Evolutionary conservation across 2,797 vertebrate genomes (phyloP).

Genomic region (Melanotaenia pygmaea): DNA sequence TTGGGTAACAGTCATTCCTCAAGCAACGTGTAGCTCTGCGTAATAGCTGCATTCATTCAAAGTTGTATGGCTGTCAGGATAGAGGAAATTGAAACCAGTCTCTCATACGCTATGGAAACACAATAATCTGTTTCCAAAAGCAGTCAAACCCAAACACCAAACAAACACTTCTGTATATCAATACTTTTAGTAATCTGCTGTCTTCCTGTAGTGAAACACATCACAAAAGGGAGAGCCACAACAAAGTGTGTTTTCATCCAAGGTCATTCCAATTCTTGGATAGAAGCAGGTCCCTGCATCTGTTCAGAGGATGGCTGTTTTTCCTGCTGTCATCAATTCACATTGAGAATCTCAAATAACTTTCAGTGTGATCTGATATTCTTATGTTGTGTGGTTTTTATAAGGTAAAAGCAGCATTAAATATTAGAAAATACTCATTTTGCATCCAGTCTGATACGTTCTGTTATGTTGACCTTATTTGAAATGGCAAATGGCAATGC

Average conservation of each 20-base stretch:
- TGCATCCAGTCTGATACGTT: neutral
- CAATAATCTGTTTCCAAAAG: slow-evolving; percentile 55
- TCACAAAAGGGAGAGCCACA: slow-evolving; percentile 16
- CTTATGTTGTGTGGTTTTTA: neutral
- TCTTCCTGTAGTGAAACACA: neutral
- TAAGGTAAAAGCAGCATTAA: neutral
- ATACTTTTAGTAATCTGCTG: neutral
- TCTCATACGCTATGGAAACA: slow-evolving; percentile 44
- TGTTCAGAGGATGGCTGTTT: slow-evolving; percentile 23
- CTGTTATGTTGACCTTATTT: neutral
- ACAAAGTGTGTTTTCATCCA: slow-evolving; percentile 28
- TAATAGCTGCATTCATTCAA: slow-evolving; percentile 54
- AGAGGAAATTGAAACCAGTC: slow-evolving; percentile 74
- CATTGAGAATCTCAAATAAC: slow-evolving; percentile 6
- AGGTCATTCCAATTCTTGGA: slow-evolving; percentile 41
- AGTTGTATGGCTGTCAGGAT: slow-evolving; percentile 57
- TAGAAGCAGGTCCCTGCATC: slow-evolving; percentile 24
- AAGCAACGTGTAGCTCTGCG: slow-evolving; percentile 44
- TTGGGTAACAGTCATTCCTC: slow-evolving; percentile 38
- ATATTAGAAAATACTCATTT: neutral
- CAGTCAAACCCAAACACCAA: slow-evolving; percentile 36
- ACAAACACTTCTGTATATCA: slow-evolving; percentile 3
- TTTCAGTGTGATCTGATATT: neutral
- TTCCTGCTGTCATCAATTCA: slow-evolving; percentile 14
- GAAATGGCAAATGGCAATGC: neutral